phyloP scores from a whole-genome alignment of 2,113 vertebrate species.

The Zapus hudsonius region DNA sequence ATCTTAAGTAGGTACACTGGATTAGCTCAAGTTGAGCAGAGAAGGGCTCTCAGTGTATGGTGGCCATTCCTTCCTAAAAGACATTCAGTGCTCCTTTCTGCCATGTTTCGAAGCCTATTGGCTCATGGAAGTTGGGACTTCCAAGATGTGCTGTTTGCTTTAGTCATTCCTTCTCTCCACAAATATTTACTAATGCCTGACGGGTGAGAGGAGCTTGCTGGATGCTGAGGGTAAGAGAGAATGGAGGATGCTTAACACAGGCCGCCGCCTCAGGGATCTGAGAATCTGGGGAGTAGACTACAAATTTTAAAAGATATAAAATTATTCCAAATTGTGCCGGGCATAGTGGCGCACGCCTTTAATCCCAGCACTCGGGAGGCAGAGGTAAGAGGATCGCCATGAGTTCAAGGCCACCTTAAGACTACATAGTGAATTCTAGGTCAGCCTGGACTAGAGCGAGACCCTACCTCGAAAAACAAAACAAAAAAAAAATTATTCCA shows the following conservation, averaged over 20 bases:
- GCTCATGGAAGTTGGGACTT: not conserved
- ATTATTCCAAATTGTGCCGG: not conserved
- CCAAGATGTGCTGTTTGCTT: not conserved
- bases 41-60: not conserved
- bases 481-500: not conserved
- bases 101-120: not conserved
- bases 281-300: not conserved
- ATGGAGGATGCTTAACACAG: not conserved
- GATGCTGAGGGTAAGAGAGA: too few species aligned
- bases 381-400: too few species aligned
- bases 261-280: rapidly evolving
- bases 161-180: not conserved
- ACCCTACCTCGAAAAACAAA: too few species aligned
- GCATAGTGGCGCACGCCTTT: too few species aligned
- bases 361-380: too few species aligned
- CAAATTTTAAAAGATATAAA: not conserved
- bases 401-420: too few species aligned
- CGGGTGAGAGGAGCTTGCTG: not conserved
- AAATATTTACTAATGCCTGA: not conserved
- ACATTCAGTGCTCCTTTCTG: not conserved
- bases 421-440: too few species aligned
- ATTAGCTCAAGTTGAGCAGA: not conserved
- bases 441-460: too few species aligned
- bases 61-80: not conserved
- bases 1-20: not conserved